phyloP scores from a whole-genome alignment of 2,888 invertebrate genomes.

The Dione juno region DNA sequence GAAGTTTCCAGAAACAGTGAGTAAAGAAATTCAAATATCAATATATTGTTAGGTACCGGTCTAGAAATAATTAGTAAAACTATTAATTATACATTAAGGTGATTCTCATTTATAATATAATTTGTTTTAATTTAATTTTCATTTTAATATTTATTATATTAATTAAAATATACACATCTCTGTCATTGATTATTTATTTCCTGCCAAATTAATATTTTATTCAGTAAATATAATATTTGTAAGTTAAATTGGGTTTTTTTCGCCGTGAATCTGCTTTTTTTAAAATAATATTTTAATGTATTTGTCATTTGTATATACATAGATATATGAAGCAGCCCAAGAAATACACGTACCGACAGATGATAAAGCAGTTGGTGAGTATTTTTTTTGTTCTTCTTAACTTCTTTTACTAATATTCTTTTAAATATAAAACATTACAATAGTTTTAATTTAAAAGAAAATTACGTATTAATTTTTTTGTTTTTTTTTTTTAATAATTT shows the following conservation, averaged over 20 bases:
- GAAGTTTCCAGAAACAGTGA: conserved; percentile 42
- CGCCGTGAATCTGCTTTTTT: background rate
- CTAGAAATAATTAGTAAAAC: too few relatives aligned
- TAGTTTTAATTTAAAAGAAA: background rate
- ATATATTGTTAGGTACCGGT: conserved; percentile 33
- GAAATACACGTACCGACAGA: conserved; percentile 51
- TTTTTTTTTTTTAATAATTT: conserved; percentile 29
- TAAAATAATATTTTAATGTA: background rate
- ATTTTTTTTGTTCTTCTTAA: background rate
- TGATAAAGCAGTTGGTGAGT: conserved; percentile 45
- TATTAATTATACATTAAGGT: too few relatives aligned
- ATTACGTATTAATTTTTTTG: background rate
- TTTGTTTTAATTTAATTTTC: too few relatives aligned
- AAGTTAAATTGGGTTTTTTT: too few relatives aligned
- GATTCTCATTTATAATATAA: too few relatives aligned
- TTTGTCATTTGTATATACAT: conserved; percentile 39
- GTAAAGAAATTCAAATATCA: conserved; percentile 19
- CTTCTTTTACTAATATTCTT: too few relatives aligned
- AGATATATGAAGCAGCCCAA: conserved; percentile 55
- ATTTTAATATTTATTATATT: too few relatives aligned
- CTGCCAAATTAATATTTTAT: too few relatives aligned
- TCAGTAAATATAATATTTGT: too few relatives aligned
- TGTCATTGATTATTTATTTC: too few relatives aligned
- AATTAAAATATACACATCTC: too few relatives aligned
- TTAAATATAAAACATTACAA: too few relatives aligned